Conservation (phyloP, 2,888 invertebrate genomes). For the Tubulanus polymorphus region DNA sequence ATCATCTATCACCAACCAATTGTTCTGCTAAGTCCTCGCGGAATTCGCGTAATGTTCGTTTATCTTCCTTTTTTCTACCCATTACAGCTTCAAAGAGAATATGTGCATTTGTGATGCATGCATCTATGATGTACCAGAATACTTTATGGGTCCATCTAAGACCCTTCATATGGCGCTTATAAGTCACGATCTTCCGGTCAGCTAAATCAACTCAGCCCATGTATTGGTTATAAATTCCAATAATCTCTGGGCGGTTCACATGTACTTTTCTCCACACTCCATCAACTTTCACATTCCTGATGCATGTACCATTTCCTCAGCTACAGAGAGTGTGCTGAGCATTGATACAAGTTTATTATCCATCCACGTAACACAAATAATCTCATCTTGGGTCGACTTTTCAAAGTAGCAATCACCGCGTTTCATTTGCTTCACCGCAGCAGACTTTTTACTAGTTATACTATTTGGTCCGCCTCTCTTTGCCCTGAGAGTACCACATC, state of each 20-base stretch:
- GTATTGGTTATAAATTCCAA: background rate
- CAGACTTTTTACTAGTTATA: no score
- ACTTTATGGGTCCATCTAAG: conserved; percentile 6
- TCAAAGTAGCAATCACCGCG: no score
- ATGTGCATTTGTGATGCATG: background rate
- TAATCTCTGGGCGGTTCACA: background rate
- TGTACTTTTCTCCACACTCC: background rate
- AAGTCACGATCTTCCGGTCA: conserved; percentile 1
- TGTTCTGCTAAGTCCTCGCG: background rate
- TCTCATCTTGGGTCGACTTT: no score
- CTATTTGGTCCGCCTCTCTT: no score
- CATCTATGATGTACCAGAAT: conserved; percentile 5
- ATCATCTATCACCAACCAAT: background rate
- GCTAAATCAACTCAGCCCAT: conserved; percentile 7
- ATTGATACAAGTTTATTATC: no score
- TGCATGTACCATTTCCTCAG: no score
- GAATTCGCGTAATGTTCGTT: conserved; percentile 1
- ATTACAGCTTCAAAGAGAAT: background rate
- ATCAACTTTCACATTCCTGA: background rate
- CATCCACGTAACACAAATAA: no score
- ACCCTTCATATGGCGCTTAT: conserved; percentile 8
- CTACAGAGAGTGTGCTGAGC: no score
- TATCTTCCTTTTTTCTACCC: background rate
- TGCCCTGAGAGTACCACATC: no score
- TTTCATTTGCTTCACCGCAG: no score